phyloP scores from a whole-genome alignment of 2,797 vertebrate species.

The Nyctibius grandis region DNA sequence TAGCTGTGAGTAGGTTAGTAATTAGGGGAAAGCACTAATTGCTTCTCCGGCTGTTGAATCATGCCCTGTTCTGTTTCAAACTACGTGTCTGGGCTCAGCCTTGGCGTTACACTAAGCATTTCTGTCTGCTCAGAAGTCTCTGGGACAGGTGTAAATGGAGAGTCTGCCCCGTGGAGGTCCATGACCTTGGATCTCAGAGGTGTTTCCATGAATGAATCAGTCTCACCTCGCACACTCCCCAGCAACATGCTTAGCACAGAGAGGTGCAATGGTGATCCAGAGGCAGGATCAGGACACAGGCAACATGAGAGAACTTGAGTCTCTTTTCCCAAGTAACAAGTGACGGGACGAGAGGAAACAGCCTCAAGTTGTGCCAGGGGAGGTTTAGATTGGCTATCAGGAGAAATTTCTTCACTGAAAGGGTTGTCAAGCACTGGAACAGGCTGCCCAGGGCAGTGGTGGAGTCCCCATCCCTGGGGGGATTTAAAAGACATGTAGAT shows the following conservation, averaged over 20 bases:
- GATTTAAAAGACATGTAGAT: no score
- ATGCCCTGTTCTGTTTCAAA: neutral
- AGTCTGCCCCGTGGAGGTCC: neutral
- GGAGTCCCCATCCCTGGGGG: no score
- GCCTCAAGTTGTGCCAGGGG: no score
- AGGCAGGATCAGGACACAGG: neutral
- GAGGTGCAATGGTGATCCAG: accelerated
- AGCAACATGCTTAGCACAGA: neutral
- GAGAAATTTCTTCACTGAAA: no score
- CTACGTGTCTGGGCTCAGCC: accelerated
- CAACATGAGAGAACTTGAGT: no score
- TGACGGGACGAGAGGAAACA: no score
- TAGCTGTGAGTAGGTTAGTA: neutral
- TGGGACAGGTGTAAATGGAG: neutral
- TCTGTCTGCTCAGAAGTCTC: neutral
- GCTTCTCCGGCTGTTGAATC: neutral
- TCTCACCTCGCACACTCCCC: neutral
- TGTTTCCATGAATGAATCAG: accelerated
- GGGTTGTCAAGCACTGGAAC: no score
- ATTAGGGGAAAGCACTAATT: neutral
- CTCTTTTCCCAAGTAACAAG: no score
- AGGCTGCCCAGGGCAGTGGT: no score
- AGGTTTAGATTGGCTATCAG: no score
- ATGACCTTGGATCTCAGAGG: neutral
- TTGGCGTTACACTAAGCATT: neutral